Conservation (phyloP, 2,113 vertebrate genomes). For the Nesospiza acunhae region DNA sequence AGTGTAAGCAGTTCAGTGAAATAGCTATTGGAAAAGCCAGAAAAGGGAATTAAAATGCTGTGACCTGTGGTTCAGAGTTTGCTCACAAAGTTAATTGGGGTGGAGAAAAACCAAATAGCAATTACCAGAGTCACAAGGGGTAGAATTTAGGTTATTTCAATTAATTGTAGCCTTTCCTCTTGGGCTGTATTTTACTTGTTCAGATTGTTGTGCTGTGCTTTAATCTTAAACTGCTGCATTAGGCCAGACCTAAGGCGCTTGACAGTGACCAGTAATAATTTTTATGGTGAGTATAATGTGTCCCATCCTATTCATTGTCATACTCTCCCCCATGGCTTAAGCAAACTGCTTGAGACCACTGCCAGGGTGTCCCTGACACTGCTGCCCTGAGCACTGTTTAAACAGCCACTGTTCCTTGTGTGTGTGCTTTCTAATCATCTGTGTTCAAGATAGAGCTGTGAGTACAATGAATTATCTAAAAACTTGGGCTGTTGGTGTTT, state of each 20-base stretch:
- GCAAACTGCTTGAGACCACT: neutral
- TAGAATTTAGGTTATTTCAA: neutral
- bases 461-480: neutral
- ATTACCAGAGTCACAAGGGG: neutral
- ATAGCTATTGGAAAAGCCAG: neutral
- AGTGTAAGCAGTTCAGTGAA: accelerated
- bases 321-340: neutral
- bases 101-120: neutral
- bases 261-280: too few species aligned
- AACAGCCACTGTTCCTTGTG: neutral
- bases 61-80: neutral
- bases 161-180: neutral
- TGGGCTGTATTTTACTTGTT: neutral
- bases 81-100: neutral
- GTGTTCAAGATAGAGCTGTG: neutral
- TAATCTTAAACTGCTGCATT: neutral
- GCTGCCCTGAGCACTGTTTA: neutral
- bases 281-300: too few species aligned
- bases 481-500: neutral
- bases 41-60: neutral
- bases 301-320: accelerated
- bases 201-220: neutral
- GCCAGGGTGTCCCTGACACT: neutral
- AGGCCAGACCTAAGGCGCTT: neutral
- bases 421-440: neutral